Conservation (phyloP, 2,113 vertebrate species). For the Dipodomys merriami region DNA sequence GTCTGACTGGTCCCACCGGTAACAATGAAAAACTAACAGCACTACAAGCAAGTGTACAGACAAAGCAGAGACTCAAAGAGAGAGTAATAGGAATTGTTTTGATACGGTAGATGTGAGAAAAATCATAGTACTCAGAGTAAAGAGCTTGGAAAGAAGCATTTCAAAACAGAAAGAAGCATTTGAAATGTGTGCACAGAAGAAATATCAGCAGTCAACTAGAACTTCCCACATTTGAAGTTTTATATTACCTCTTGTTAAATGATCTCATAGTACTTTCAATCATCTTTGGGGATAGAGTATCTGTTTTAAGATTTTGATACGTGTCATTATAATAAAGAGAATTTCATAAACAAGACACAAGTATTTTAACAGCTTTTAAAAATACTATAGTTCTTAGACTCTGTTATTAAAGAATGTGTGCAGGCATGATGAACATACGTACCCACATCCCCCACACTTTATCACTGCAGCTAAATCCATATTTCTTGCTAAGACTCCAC, state of each 20-base stretch:
- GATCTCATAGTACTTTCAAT: neutral
- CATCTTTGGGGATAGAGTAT: conserved; percentile 3
- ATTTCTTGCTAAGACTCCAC: neutral
- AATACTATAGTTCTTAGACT: neutral
- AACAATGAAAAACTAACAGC: conserved; percentile 23
- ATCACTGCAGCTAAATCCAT: neutral
- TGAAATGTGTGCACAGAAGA: neutral
- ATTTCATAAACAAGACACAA: neutral
- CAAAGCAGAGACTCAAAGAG: neutral
- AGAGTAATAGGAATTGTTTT: neutral
- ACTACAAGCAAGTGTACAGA: neutral
- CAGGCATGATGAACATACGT: neutral
- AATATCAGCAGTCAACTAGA: neutral
- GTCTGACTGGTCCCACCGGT: neutral
- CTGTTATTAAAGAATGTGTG: neutral
- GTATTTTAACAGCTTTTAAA: neutral
- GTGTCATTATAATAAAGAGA: neutral
- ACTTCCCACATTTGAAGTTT: neutral
- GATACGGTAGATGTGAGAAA: neutral
- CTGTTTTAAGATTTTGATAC: neutral
- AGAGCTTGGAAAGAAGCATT: neutral
- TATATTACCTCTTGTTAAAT: neutral
- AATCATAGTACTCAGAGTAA: neutral
- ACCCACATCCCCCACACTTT: neutral
- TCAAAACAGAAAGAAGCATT: neutral